These are phyloP conservation scores for Nesidiocoris tenuis DNA, from an alignment of 2,888 invertebrate genomes.

Conservation along the genomic window DNA sequence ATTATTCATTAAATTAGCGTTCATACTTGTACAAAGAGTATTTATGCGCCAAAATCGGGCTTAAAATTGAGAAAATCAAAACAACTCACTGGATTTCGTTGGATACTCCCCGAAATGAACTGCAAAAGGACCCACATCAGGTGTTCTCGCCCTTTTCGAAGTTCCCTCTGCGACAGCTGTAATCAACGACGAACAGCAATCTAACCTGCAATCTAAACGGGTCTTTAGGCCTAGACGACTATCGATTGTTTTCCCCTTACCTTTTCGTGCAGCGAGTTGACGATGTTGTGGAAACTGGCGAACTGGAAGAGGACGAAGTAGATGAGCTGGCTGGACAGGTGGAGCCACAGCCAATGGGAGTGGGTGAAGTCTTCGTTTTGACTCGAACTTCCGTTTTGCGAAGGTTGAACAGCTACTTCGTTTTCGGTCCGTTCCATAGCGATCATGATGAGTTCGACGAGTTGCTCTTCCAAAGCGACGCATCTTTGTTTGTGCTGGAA, in stretches of 20 bases:
- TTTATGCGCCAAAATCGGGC: too few relatives aligned
- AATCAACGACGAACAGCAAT: conserved; percentile 49
- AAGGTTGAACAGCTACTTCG: conserved; percentile 50
- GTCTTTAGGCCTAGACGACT: too few relatives aligned
- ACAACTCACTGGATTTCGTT: conserved; percentile 76
- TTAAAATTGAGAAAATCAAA: too few relatives aligned
- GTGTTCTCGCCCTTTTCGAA: conserved; percentile 89
- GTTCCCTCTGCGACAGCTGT: conserved; percentile 71
- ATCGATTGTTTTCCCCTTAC: too few relatives aligned
- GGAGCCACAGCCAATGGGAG: conserved; percentile 86
- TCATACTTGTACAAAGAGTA: background rate
- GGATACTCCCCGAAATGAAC: conserved; percentile 94
- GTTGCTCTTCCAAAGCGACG: conserved; percentile 85
- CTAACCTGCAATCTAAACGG: too few relatives aligned
- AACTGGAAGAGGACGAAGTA: conserved; percentile 93
- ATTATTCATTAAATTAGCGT: too few relatives aligned
- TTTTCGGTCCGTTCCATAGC: conserved; percentile 89
- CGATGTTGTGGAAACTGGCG: conserved; percentile 89
- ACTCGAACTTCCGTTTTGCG: conserved; percentile 15
- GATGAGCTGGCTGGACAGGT: conserved; percentile 89
- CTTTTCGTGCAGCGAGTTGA: conserved; percentile 83
- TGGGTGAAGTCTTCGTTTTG: conserved; percentile 48
- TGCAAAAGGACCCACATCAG: conserved; percentile 99
- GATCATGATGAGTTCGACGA: conserved; percentile 84
- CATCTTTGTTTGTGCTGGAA: conserved; percentile 78